Evolutionary conservation across 2,113 vertebrate genomes (phyloP), one percentile per base, ranked within the genome.

Genomic region (Pseudonaja textilis): DNA sequence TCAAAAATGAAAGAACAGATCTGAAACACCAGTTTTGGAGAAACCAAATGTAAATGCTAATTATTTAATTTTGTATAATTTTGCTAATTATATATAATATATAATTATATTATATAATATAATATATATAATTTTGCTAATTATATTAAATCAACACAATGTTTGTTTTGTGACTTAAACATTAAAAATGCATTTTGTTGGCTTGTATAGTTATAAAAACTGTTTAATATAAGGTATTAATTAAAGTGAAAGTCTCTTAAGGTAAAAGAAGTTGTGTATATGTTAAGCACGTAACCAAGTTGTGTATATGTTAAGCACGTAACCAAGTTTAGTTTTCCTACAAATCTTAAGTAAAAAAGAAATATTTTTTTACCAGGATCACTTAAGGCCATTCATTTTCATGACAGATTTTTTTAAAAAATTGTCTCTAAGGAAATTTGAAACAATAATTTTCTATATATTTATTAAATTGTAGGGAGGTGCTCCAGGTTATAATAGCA

Each of bases 141-240:
- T 92, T 94, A 90, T 0, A 85, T 88, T 93, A 39, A 94, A 45
- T 34, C 1, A 93, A 94, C 90, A 85, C 89, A 92, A 93, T n/a
- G 52, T 59, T 23, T 56, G 90, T 6, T 93, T 92, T 87, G 22
- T 89, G 91, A 34, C 86, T 11, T n/a, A 86, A 1, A 1, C 45
- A 3, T 85, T 85, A 34, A 42, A 93, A 90, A n/a, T 54, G 14
- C 87, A 4, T 91, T 94, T 16, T 93, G 69, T 87, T 93, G 94
- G 92, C 61, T 69, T 87, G 89, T 11, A 89, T 20, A 93, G 29
- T 56, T 85, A 91, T 91, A 22, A 29, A 92, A 61, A 50, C 4
- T 42, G 42, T 18, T 47, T 9, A 93, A 61, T 91, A 0, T 18
- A 85, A 54, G 87, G 92, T 92, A 29, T 91, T 14, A 26, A 11